These are phyloP conservation scores for Eustalomyia histrio DNA, from an alignment of 2,888 invertebrate species.

Conservation along the genomic window DNA sequence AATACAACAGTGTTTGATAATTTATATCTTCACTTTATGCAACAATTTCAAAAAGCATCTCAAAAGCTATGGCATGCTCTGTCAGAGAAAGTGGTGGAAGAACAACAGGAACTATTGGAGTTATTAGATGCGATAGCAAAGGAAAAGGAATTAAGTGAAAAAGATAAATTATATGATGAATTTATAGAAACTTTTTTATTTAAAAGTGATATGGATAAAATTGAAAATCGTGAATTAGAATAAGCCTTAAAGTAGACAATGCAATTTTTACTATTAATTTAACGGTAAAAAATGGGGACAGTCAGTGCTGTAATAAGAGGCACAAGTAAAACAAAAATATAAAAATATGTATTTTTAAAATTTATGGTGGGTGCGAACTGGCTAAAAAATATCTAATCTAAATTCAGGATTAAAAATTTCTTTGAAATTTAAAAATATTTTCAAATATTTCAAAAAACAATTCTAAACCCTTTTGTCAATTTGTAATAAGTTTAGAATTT, in stretches of 20 bases:
- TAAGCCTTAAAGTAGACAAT: conserved; percentile 9
- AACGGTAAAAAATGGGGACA: neutral
- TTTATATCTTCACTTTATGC: conserved; percentile 67
- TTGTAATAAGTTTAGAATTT: too few species aligned
- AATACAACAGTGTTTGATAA: conserved; percentile 67
- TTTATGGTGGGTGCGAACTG: too few species aligned
- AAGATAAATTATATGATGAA: conserved; percentile 69
- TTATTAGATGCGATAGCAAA: conserved; percentile 67
- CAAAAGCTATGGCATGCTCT: conserved; percentile 55
- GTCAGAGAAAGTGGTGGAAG: conserved; percentile 62
- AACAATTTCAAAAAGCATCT: conserved; percentile 57
- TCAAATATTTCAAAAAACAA: too few species aligned
- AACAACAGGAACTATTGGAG: conserved; percentile 66
- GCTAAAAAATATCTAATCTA: too few species aligned
- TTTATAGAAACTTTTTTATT: conserved; percentile 69
- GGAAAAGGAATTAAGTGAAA: conserved; percentile 63
- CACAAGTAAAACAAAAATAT: neutral
- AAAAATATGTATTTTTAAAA: too few species aligned
- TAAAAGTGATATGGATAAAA: conserved; percentile 36
- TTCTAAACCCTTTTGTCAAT: too few species aligned
- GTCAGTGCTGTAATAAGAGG: neutral
- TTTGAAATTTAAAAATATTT: too few species aligned
- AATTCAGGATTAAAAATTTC: too few species aligned
- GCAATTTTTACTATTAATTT: neutral
- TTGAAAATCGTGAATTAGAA: conserved; percentile 55